Conservation (phyloP, 2,888 invertebrate genomes). For the Megastigmus dorsalis region DNA sequence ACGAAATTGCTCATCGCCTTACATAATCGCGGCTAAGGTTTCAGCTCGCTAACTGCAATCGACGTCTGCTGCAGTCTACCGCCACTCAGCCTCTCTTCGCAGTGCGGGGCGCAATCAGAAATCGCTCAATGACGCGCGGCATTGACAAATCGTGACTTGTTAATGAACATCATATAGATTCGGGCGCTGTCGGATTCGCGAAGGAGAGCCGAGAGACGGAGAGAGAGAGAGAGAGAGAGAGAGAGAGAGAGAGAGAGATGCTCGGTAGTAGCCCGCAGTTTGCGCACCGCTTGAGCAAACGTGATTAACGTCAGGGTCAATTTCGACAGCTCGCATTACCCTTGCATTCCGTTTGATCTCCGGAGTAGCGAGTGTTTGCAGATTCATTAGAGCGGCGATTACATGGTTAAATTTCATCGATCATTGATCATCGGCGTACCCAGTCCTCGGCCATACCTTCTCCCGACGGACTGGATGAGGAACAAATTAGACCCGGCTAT, state of each 20-base stretch:
- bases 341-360: slow-evolving; percentile 68
- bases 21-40: no score
- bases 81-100: no score
- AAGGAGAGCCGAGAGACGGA: neutral
- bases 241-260: neutral
- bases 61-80: no score
- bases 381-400: slow-evolving; percentile 63
- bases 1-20: no score
- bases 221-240: neutral
- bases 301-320: slow-evolving; percentile 61
- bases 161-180: slow-evolving; percentile 34
- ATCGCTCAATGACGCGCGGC: slow-evolving; percentile 15
- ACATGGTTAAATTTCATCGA: slow-evolving; percentile 41
- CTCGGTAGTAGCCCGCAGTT: slow-evolving; percentile 12
- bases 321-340: slow-evolving; percentile 57
- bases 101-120: neutral
- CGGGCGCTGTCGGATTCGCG: neutral
- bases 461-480: no score
- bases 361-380: slow-evolving; percentile 65
- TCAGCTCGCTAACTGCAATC: slow-evolving; percentile 14
- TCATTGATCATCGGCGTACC: slow-evolving; percentile 38
- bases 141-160: slow-evolving; percentile 29
- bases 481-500: no score
- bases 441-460: no score
- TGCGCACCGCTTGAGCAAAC: slow-evolving; percentile 53